Evolutionary conservation across 2,888 invertebrate species (phyloP), one percentile per base, ranked within the genome.

Genomic region (Ormyrus labotus): DNA sequence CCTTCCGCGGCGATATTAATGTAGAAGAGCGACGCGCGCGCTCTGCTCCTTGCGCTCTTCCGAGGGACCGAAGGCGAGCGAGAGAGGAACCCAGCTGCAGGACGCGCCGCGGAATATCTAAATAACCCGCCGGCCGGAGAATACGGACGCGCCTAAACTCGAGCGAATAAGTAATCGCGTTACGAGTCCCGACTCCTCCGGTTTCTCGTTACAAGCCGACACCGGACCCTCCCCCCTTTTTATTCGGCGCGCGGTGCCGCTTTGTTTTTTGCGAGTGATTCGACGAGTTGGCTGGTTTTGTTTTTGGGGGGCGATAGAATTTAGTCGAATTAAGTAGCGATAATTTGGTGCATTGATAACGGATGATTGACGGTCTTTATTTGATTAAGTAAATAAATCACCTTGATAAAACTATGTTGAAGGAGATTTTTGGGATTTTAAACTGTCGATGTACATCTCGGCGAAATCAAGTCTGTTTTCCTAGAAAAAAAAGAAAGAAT

Each of bases 71-170:
- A 10, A 5, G 8, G 34, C 45, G 58, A 53, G 63, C 1, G 63
- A 7, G 50, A 8, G 6, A 47, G 69, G 82, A 81, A 80, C 85
- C 86, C 86, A 87, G 84, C 80, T 82, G 85, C 85, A 86, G 87
- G 88, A 88, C 89, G 89, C 87, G 87, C 86, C 81, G 85, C 84
- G 83, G 89, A 89, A 89, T 89, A 88, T 89, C 87, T 88, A 89
- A 90, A 89, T 89, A 90, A 88, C 87, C 3, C 85, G 82, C 84
- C 34, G 34, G 85, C 84, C 82, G 84, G 83, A 85, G 83, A 83
- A 83, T 47, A 13, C 47, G 48, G 47, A n/a, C 84, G 83, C 84
- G 69, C 83, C 85, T 85, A 47, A 57, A 85, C 83, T 78, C 82
- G 86, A 7, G 13, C 88, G 88, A 89, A 89, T 88, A 88, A 88